Evolutionary conservation across 1,140 invertebrate genomes (phyloP), one percentile per base, ranked within the genome.

Genomic region (Drosophila murphyi): DNA sequence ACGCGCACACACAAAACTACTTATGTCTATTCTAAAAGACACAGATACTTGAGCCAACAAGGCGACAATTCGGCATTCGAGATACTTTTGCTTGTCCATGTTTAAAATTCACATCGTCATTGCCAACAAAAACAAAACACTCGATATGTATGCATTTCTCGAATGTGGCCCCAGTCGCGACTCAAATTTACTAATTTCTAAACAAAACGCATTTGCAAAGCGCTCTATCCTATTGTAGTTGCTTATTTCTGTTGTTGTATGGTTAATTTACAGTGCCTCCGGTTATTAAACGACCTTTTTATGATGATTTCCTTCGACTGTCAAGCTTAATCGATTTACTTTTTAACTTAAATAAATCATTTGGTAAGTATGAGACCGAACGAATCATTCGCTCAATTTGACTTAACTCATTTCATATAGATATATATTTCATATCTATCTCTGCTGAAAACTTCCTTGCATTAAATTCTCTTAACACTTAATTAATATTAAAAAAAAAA

Each of bases 71-170:
- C 59, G 59, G 59, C 68, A 28, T 47, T 70, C 34, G 35, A 54
- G 41, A 35, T 47, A 70, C 51, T 48, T 48, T 32, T 12, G 32
- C 7, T 54, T 35, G 51, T 48, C 39, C 32, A 28, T 55, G 74
- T 62, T 82, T 83, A 83, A 82, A 81, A 86, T 86, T 78, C 82
- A 87, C 62, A 62, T 64, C 69, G 69, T 71, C 82, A 80, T 62
- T 65, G 72, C 45, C 45, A 35, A 32, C 43, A 37, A 28, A 35
- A 59, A 57, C 37, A 47, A 52, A 77, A 55, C 60, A 77, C 50
- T 76, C 59, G 54, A 81, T 83, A 76, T 71, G 61, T 83, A 77
- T 86, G 78, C 82, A 76, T 8, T 67, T 59, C 52, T 72, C 34
- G 29, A 57, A 57, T 51, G 51, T 50, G 31, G 7, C 54, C 28